These are phyloP conservation scores for Artibeus jamaicensis DNA, from an alignment of 2,797 vertebrate genomes.

Conservation along the genomic window DNA sequence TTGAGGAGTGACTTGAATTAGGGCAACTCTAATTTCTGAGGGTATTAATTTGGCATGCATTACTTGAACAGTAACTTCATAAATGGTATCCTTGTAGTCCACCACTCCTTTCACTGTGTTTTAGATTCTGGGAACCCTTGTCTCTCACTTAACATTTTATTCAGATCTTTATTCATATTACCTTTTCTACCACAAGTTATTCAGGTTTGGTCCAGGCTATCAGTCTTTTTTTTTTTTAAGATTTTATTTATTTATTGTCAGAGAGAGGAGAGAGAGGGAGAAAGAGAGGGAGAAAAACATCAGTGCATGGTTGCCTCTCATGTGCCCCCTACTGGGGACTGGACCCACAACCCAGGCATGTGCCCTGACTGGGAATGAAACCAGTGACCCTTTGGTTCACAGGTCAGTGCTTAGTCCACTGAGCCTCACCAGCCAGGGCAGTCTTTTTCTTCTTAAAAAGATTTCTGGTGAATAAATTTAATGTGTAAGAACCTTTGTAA, in stretches of 20 bases:
- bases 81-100: not conserved
- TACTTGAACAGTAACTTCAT: not conserved
- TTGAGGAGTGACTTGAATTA: not conserved
- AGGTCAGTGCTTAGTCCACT: no score
- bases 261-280: no score
- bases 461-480: slow-evolving; percentile 22
- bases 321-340: no score
- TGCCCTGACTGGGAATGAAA: no score
- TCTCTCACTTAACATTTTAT: not conserved
- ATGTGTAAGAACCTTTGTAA: not conserved
- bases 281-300: no score
- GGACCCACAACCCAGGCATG: no score
- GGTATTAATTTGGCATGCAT: not conserved
- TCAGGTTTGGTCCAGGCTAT: slow-evolving; percentile 3
- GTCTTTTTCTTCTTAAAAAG: not conserved
- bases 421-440: not conserved
- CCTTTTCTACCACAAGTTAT: not conserved
- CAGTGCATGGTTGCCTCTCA: no score
- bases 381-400: no score
- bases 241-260: no score
- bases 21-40: not conserved
- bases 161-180: not conserved
- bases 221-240: not conserved
- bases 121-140: not conserved
- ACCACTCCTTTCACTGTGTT: not conserved